Conservation (phyloP, 2,888 invertebrate species). For the Amitus sp. region DNA sequence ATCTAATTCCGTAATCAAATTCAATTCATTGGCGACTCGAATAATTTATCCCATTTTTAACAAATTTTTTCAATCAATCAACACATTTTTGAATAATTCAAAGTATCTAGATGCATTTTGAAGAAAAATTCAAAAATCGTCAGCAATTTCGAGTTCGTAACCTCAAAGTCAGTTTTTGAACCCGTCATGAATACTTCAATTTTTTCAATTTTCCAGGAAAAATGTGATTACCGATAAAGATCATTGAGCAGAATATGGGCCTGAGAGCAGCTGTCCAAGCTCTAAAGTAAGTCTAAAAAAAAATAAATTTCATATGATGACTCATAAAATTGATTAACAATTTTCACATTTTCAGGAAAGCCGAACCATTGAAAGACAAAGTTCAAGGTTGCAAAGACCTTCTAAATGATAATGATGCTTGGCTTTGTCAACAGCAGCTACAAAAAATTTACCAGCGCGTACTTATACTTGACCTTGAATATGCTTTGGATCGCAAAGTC, state of each 20-base stretch:
- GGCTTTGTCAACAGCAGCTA: slow-evolving; percentile 66
- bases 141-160: too few species aligned
- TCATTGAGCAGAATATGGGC: slow-evolving; percentile 71
- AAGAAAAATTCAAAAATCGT: too few species aligned
- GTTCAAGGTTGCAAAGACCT: slow-evolving; percentile 73
- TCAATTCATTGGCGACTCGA: too few species aligned
- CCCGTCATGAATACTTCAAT: too few species aligned
- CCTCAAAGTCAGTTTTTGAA: too few species aligned
- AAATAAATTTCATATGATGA: neutral
- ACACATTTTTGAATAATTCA: too few species aligned
- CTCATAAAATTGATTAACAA: slow-evolving; percentile 4
- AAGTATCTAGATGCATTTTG: too few species aligned
- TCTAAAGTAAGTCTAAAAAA: slow-evolving; percentile 71
- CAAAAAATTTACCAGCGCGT: slow-evolving; percentile 68
- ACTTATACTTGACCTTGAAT: slow-evolving; percentile 82
- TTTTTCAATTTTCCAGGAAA: slow-evolving; percentile 40
- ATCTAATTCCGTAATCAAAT: too few species aligned
- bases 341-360: slow-evolving; percentile 69
- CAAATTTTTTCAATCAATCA: too few species aligned
- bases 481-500: slow-evolving; percentile 88
- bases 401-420: slow-evolving; percentile 66
- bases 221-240: slow-evolving; percentile 43
- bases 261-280: slow-evolving; percentile 81
- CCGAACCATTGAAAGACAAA: slow-evolving; percentile 78
- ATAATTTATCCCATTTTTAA: too few species aligned